Evolutionary conservation across 2,113 vertebrate genomes (phyloP), one percentile per base, ranked within the genome.

Genomic region (Daboia siamensis): DNA sequence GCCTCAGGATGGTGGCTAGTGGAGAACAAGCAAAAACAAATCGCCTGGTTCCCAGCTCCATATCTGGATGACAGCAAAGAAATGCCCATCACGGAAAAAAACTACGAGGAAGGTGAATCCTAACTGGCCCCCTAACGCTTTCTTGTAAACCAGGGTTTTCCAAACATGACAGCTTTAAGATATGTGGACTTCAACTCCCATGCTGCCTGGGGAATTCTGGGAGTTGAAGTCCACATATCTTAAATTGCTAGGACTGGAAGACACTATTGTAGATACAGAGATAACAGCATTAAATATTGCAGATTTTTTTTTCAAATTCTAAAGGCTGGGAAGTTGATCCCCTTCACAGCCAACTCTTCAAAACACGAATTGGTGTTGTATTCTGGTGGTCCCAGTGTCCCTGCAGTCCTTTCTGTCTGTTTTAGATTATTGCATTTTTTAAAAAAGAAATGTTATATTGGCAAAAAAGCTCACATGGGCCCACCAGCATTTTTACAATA

Each of bases 1-100:
- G 23, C n/a, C 56, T 86, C 95, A 99, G 99, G 99, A 0, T 99
- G 99, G 99, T 99, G 99, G 99, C 97, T 99, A 57, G 99, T 99
- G 92, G 98, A 98, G 93, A 99, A 99, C 0, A 93, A 98, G 69
- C 94, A 97, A 1, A 98, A 98, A 90, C 93, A 95, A n/a, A 93
- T 97, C n/a, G 99, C 99, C 59, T 99, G 99, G 99, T 99, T 99
- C 94, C 99, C 99, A 12, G 99, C 99, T 88, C 98, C 99, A 0
- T 99, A 98, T 59, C 96, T 99, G 96, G 97, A 98, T 89, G 88
- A 97, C 29, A 11, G 80, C 44, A 89, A 89, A n/a, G 94, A 95
- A 0, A 51, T 21, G 20, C 64, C 93, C 80, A 51, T 1, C 0
- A 0, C 10, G 33, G 13, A 74, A 7, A 94, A 88, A 46, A 59